Conservation (phyloP, 2,113 vertebrate species). For the Sterna hirundo region DNA sequence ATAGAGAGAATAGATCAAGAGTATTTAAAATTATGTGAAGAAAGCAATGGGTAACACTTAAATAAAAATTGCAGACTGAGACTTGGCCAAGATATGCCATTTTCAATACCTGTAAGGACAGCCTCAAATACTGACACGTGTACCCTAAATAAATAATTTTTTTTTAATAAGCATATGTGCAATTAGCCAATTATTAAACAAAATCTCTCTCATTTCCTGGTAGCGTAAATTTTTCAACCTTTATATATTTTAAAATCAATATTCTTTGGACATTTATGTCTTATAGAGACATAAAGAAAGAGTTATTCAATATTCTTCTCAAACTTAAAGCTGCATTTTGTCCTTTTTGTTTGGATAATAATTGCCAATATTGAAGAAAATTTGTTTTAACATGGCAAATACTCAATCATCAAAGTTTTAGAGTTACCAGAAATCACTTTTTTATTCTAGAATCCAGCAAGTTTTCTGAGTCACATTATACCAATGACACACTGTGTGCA, state of each 20-base stretch:
- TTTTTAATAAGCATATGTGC: background rate
- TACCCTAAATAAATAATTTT: background rate
- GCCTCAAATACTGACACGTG: background rate
- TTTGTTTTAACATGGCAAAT: conserved; percentile 22
- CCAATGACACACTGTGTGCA: background rate
- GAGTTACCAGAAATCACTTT: conserved; percentile 1
- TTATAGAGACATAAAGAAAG: background rate
- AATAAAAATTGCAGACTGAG: background rate
- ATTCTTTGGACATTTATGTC: background rate
- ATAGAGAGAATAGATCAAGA: background rate
- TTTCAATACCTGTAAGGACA: background rate
- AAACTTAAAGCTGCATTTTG: background rate
- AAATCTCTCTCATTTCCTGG: background rate
- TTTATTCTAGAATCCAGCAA: background rate
- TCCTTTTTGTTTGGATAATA: background rate
- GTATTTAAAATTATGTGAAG: background rate
- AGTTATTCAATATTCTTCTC: background rate
- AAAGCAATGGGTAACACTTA: background rate
- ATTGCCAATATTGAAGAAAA: background rate
- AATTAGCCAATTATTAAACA: background rate
- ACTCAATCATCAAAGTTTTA: conserved; percentile 12
- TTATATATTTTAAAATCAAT: background rate
- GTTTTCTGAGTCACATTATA: conserved; percentile 10
- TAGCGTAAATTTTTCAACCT: background rate
- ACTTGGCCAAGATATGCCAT: background rate